phyloP scores from a whole-genome alignment of 2,797 vertebrate genomes.

The Epinephelus malabaricus region DNA sequence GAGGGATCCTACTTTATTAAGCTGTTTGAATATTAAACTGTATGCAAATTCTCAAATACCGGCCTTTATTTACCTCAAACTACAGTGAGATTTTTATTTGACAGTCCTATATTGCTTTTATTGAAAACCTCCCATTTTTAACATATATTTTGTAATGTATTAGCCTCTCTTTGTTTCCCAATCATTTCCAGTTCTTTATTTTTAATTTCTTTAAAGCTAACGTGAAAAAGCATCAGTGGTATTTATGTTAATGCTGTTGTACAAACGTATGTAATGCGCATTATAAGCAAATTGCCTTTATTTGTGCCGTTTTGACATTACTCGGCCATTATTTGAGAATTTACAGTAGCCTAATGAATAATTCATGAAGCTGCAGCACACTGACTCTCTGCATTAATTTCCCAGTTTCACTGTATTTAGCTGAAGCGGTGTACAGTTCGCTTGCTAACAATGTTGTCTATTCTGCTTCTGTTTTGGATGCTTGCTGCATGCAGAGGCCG shows the following conservation, averaged over 20 bases:
- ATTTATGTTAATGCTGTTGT: too few relatives aligned
- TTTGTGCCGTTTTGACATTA: neutral
- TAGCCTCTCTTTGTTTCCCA: too few relatives aligned
- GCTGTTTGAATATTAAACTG: conserved; percentile 20
- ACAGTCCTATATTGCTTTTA: too few relatives aligned
- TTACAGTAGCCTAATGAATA: neutral
- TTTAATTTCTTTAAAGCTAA: too few relatives aligned
- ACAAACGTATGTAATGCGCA: neutral
- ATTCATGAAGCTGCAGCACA: conserved; percentile 2
- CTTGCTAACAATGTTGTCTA: conserved; percentile 76
- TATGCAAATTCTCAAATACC: conserved; percentile 53
- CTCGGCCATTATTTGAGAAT: conserved; percentile 36
- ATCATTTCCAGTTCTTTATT: neutral
- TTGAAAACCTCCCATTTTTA: too few relatives aligned
- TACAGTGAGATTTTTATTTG: neutral
- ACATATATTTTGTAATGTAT: too few relatives aligned
- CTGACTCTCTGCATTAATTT: neutral
- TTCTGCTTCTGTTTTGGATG: conserved; percentile 82
- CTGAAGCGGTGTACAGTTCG: conserved; percentile 8
- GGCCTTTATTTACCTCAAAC: neutral
- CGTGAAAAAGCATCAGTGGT: too few relatives aligned
- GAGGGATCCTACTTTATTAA: neutral
- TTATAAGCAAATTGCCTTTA: neutral
- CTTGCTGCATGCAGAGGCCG: conserved; percentile 88
- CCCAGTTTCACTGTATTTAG: conserved; percentile 10